These are phyloP conservation scores for Neoascia interrupta DNA, from an alignment of 2,888 invertebrate genomes.

Conservation along the genomic window DNA sequence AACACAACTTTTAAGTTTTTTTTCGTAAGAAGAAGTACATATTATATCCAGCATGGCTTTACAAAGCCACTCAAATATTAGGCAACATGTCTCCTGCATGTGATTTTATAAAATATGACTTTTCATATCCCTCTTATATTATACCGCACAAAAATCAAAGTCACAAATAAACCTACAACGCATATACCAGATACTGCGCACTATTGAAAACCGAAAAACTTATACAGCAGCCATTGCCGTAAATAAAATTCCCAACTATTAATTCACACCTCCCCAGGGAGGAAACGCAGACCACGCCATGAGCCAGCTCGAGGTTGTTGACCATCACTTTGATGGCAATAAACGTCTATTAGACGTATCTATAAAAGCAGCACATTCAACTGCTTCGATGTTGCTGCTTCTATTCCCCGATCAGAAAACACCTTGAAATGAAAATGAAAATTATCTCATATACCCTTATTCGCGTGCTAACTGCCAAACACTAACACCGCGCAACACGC, in stretches of 20 bases:
- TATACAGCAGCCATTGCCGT: slow-evolving; percentile 3
- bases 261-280: slow-evolving; percentile 49
- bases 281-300: background rate
- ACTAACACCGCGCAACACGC: slow-evolving; percentile 5
- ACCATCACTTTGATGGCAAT: slow-evolving; percentile 48
- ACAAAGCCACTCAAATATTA: too few relatives aligned
- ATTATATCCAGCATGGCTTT: too few relatives aligned
- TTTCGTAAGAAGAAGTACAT: too few relatives aligned
- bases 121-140: too few relatives aligned
- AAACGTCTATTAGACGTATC: slow-evolving; percentile 56
- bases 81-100: too few relatives aligned
- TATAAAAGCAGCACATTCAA: slow-evolving; percentile 45
- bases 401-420: slow-evolving; percentile 37
- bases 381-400: slow-evolving; percentile 20
- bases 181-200: slow-evolving; percentile 24
- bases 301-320: slow-evolving; percentile 41
- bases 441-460: slow-evolving; percentile 58
- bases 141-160: too few relatives aligned
- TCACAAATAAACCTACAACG: slow-evolving; percentile 10
- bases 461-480: slow-evolving; percentile 13
- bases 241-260: slow-evolving; percentile 52
- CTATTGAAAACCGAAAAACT: background rate
- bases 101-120: too few relatives aligned
- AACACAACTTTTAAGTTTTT: too few relatives aligned
- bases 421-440: slow-evolving; percentile 72